Evolutionary conservation across 2,797 vertebrate species (phyloP), one percentile per base, ranked within the genome.

Genomic region (Muscicapa comitata): DNA sequence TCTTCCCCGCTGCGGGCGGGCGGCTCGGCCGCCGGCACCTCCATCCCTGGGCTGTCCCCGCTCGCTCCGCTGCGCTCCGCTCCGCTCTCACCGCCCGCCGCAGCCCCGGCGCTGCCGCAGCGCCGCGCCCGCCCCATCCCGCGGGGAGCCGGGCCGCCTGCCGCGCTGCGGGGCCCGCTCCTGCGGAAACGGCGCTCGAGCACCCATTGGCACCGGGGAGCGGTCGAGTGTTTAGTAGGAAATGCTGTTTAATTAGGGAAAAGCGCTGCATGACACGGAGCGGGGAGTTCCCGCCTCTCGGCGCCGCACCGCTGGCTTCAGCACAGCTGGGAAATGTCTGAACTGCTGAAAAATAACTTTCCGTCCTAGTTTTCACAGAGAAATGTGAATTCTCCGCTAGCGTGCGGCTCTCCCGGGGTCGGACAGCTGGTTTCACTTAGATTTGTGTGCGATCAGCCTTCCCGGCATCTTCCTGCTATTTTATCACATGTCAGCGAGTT

Each of bases 391-490:
- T 86, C 88, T 70, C 31, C 48, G 2, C 83, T 87, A 85, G 80
- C 31, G 84, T 68, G 94, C 43, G 54, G 84, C 81, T 86, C 85
- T 94, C 76, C 79, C 73, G 75, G 88, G 94, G 90, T 88, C 71
- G 95, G 53, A 96, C 98, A 97, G 97, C 97, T 98, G 97, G 97
- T 97, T 98, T 97, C 97, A 86, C 94, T 98, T 98, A 97, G 96
- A 93, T 96, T 96, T 94, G 93, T 96, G 96, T 94, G 96, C 95
- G 97, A 98, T 98, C 96, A 95, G 93, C 97, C 88, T 91, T 89
- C 89, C 78, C 95, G 93, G 97, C 97, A 96, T 98, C 98, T 98
- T 98, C 96, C 98, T 98, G 98, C 97, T 98, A 95, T 95, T 98
- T 94, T 92, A 95, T 97, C 98, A 96, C 98, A 98, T 97, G 97